Evolutionary conservation across 2,888 invertebrate species (phyloP), one percentile per base, ranked within the genome.

Genomic region (Andrena marginata): DNA sequence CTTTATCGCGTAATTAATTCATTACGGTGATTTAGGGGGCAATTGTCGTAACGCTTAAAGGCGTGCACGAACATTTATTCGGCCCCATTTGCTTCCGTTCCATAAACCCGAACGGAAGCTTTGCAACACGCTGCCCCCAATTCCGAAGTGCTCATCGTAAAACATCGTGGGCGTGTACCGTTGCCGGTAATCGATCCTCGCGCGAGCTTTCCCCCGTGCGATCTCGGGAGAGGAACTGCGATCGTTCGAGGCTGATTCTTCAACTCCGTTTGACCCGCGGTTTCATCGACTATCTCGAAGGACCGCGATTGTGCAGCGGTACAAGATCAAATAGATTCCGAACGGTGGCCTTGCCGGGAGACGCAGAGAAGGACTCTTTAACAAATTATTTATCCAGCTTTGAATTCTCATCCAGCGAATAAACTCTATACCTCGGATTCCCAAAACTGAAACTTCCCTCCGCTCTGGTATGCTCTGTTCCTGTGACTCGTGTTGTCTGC

Each of bases 61-160:
- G 75, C 68, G 42, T 69, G 82, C 69, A 71, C 68, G 62, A 73
- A 70, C 82, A 73, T 87, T 82, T 85, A 87, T 84, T 85, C 35
- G 72, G 13, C 42, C 51, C 62, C 75, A 74, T 76, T 84, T 73
- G 69, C 80, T 83, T 80, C 76, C 80, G 68, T 86, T 72, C 78
- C 86, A 81, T 84, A 86, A 86, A 86, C 84, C 67, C 78, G 65
- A 74, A 49, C 42, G 20, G n/a, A 42, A 70, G 59, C 70, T 60
- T 70, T 31, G 60, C 51, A 78, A 67, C 80, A 77, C 51, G 31
- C 79, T n/a, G 69, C 16, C 35, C 31, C 26, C 77, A 42, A 70
- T 77, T 51, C 23, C 51, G 26, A 48, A 23, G 23, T 10, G 51
- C n/a, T 26, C 56, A 31, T 60, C 77, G 69, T 70, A 67, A 77